These are phyloP conservation scores for Tenthredo amoena DNA, from an alignment of 2,888 invertebrate genomes.

Conservation along the genomic window DNA sequence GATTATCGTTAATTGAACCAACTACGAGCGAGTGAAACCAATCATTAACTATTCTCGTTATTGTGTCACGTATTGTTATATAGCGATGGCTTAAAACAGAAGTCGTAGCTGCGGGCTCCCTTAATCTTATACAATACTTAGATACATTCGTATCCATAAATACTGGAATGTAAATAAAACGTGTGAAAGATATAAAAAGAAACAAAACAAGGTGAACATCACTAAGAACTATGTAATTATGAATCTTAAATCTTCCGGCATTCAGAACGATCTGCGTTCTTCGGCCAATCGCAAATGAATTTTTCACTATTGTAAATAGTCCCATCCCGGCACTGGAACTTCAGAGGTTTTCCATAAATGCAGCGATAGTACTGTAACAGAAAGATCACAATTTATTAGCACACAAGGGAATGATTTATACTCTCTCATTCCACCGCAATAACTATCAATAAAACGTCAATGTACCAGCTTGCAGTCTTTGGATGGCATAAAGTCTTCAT, in stretches of 20 bases:
- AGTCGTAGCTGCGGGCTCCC: background rate
- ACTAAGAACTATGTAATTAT: background rate
- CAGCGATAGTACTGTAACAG: slow-evolving; percentile 90
- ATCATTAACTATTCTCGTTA: slow-evolving; percentile 2
- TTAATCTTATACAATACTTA: background rate
- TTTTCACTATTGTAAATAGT: slow-evolving; percentile 87
- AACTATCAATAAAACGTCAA: background rate
- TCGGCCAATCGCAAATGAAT: slow-evolving; percentile 91
- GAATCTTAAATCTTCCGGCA: slow-evolving; percentile 76
- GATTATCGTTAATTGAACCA: background rate
- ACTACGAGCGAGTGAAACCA: background rate
- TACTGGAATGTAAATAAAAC: background rate
- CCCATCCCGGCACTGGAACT: slow-evolving; percentile 87
- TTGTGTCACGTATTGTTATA: background rate
- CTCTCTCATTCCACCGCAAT: background rate
- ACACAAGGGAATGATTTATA: slow-evolving; percentile 26
- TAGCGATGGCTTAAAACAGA: background rate
- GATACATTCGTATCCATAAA: background rate
- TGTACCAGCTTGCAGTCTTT: slow-evolving; percentile 81
- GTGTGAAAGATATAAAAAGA: background rate
- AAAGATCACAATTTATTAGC: background rate
- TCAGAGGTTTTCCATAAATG: slow-evolving; percentile 87
- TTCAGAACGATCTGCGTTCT: slow-evolving; percentile 84
- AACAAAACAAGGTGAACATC: background rate
- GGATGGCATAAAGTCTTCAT: slow-evolving; percentile 81